Base-by-base conservation (phyloP, 2,888 invertebrate genomes). In the Megaustenia siamemsis region DNA sequence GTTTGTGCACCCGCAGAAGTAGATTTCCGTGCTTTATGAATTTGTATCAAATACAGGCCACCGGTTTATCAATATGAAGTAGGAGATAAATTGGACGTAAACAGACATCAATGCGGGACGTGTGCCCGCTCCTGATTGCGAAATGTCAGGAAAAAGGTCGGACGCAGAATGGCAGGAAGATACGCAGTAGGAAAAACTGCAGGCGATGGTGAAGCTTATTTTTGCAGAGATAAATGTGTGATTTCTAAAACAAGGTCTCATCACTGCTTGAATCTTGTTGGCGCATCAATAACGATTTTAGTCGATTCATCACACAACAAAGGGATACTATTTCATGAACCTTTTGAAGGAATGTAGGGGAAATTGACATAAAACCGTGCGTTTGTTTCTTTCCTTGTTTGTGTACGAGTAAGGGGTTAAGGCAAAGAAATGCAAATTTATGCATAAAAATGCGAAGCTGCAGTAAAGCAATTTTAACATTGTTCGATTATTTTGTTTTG, bases 81-180 rank as follows among this genome's bases (percentile, higher is more conserved):
- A n/a, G 66, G 28, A 79, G 79, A 79, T 79, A 79, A 79, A 79
- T 45, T 66, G 28, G 60, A 79, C 18, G 45, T 79, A 79, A 79
- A 79, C 79, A 79, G 10, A 79, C 79, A 68, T 68, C 43, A 77
- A 40, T 77, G 77, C 60, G 56, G 60, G 18, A 38, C 60, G 77
- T 15, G 3, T 66, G 66, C 66, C 66, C 43, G 43, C 3, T 1
- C 28, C 45, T 53, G 80, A 69, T 53, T 69, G 80, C 49, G 21
- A 81, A 81, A 81, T 81, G 80, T 71, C 80, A 81, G 10, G 80
- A 35, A 35, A 81, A 81, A 81, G 80, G 80, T 81, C 69, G 38
- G 35, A 32, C 28, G 35, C n/a, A 38, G 21, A 32, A n/a, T 69
- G 69, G 49, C 40, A 69, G 53, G 80, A 53, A 66, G 56, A 28